Evolutionary conservation across 2,797 vertebrate genomes (phyloP).

Genomic region (Lagodon rhomboides): DNA sequence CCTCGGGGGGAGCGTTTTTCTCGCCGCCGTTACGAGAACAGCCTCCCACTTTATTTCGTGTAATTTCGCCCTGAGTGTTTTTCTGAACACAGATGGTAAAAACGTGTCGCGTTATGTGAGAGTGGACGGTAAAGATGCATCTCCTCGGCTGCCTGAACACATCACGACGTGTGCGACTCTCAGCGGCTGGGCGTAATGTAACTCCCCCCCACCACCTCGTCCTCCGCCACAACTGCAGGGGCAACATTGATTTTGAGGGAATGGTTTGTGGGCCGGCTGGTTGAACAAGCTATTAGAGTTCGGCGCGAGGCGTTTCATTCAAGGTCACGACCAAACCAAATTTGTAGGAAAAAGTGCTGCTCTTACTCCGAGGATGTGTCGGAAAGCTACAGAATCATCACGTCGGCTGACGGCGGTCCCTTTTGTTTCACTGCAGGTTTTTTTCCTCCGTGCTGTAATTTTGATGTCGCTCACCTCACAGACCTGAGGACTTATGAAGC

Average conservation of each 20-base stretch:
- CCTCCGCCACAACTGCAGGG: conserved; percentile 7
- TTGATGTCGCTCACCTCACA: neutral
- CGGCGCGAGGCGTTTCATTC: conserved; percentile 52
- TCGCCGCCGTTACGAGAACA: conserved; percentile 2
- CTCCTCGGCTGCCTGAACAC: conserved; percentile 16
- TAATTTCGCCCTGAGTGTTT: conserved; percentile 14
- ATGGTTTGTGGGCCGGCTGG: conserved; percentile 51
- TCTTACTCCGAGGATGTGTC: conserved; percentile 7
- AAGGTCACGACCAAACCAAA: conserved; percentile 58
- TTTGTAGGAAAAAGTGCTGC: conserved; percentile 22
- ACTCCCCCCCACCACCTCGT: conserved; percentile 25
- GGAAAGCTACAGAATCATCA: conserved; percentile 11
- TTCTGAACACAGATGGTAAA: conserved; percentile 21
- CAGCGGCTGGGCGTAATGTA: conserved; percentile 48
- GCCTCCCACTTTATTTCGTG: conserved; percentile 20
- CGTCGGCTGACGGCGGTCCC: neutral
- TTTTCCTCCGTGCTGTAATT: neutral
- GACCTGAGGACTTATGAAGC: neutral
- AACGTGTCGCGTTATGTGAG: conserved; percentile 38
- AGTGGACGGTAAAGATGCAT: conserved; percentile 10
- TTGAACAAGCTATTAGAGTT: conserved; percentile 67
- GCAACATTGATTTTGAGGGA: conserved; percentile 70
- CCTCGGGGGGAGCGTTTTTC: neutral
- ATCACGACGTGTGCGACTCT: conserved; percentile 34
- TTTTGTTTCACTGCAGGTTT: neutral